Base-by-base conservation (phyloP, 2,113 vertebrate species). In the Stigmatopora nigra region DNA sequence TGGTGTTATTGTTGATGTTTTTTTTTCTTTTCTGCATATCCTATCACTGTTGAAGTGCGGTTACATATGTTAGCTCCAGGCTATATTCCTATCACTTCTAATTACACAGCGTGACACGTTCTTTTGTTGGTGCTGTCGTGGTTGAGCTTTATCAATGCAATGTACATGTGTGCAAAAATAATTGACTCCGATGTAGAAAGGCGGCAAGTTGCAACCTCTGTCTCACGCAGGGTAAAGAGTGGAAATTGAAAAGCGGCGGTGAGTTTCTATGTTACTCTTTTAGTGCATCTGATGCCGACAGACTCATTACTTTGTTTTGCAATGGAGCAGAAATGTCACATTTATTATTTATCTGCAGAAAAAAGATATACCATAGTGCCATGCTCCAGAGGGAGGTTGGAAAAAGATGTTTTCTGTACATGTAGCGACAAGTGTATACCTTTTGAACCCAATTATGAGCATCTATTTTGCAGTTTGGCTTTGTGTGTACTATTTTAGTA, bases 301-400 rank as follows among this genome's bases (percentile, higher is more conserved):
- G 20, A 65, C 71, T 76, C 53, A 70, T 82, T 82, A 78, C 68
- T 75, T 66, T 73, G 71, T 79, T 77, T 70, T 74, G 60, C 73
- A 75, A 80, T 73, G 83, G 47, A 65, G 62, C 45, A 58, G 52
- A 61, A 64, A 74, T 15, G 59, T 64, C 8, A 12, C 49, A 49
- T 78, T 44, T 44, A 45, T 44, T 61, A 44, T 60, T 61, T 41
- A 38, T 59, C 12, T 6, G n/a, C n/a, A 20, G 36, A 45, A 44
- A 44, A 19, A 61, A 45, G 17, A 41, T 60, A 60, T n/a, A 60
- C 58, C n/a, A 41, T 60, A 13, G 35, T n/a, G n/a, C 36, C 19
- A 22, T 14, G 38, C 59, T 61, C 11, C 1, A 44, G 22, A 13
- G 16, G 13, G 5, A 44, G 22, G 22, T 17, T 7, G 2, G n/a